These are phyloP conservation scores for Calcarius ornatus DNA, from an alignment of 2,113 vertebrate genomes.

Conservation along the genomic window DNA sequence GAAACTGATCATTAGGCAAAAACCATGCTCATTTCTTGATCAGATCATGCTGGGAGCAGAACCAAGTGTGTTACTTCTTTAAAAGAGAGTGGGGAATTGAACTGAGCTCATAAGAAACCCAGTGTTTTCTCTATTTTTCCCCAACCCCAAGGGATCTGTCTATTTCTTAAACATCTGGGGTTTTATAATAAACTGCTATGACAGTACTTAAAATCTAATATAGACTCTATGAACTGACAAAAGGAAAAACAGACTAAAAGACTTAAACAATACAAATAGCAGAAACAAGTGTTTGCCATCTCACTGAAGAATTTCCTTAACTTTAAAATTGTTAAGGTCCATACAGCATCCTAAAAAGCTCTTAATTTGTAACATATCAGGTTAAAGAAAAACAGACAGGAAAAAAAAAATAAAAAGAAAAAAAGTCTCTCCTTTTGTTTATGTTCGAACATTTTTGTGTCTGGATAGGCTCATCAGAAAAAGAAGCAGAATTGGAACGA, in stretches of 20 bases:
- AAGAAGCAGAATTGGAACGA: background rate
- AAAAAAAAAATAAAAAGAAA: background rate
- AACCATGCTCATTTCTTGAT: background rate
- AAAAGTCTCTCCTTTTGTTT: background rate
- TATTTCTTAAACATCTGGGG: conserved; percentile 23
- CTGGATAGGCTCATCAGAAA: background rate
- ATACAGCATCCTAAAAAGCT: background rate
- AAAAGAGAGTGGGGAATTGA: conserved; percentile 6
- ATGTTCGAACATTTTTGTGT: background rate
- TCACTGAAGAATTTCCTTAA: background rate
- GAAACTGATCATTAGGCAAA: conserved; percentile 38
- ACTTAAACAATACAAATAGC: background rate
- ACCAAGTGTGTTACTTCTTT: conserved; percentile 27
- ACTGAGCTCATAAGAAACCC: conserved; percentile 10
- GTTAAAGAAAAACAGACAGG: background rate
- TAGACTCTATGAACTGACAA: background rate
- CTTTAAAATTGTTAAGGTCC: background rate
- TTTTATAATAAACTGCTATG: background rate
- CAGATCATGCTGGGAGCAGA: conserved; percentile 22
- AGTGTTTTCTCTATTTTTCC: background rate
- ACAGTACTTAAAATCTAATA: conserved; percentile 27
- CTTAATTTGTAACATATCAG: background rate
- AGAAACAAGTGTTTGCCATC: background rate
- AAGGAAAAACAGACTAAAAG: background rate
- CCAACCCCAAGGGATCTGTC: background rate